Evolutionary conservation across 1,140 invertebrate genomes (phyloP), one percentile per base, ranked within the genome.

Genomic region (Metaphire vulgaris): DNA sequence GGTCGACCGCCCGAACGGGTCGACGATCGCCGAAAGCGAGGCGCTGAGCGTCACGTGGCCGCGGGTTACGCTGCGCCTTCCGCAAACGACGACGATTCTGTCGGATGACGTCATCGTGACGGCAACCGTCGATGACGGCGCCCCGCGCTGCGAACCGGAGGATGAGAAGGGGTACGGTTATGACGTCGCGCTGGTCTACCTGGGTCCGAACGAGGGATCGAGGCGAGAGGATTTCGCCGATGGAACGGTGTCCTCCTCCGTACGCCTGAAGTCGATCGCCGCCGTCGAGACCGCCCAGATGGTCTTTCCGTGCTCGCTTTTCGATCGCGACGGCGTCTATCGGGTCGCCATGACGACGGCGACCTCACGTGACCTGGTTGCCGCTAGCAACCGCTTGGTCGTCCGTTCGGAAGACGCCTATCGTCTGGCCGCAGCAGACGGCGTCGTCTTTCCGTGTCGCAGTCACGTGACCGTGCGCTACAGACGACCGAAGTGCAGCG

Each of bases 21-120:
- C 64, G 1, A 66, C 68, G 29, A 56, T 75, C 21, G 56, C 66
- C 30, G 74, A 75, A 31, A 33, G 56, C 21, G 64, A 31, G n/a
- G 65, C 68, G 1, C 67, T 68, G 56, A 21, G 32, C 28, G 74
- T 69, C 26, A 28, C 28, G 21, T 75, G 74, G 74, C 74, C 74
- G 16, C 14, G 30, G 16, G 32, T 41, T 2, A 75, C 28, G 2
- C 30, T 75, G n/a, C 30, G 21, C 30, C 30, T 75, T 28, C 74
- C 74, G 2, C 12, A 28, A 30, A 68, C 21, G 16, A 16, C 67
- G 14, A 68, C 30, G 32, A 66, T 41, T 1, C 65, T 75, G 26
- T 67, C 65, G 29, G 28, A 67, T 6, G 74, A 75, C 1, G 67
- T 75, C 1, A 33, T 30, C 1, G 2, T 75, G 74, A 30, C 65